Percentiles rank a stretch among this genome's conserved stretches.
Evolutionary conservation across 2,113 vertebrate genomes (phyloP).

Genomic region (Oophaga pumilio): DNA sequence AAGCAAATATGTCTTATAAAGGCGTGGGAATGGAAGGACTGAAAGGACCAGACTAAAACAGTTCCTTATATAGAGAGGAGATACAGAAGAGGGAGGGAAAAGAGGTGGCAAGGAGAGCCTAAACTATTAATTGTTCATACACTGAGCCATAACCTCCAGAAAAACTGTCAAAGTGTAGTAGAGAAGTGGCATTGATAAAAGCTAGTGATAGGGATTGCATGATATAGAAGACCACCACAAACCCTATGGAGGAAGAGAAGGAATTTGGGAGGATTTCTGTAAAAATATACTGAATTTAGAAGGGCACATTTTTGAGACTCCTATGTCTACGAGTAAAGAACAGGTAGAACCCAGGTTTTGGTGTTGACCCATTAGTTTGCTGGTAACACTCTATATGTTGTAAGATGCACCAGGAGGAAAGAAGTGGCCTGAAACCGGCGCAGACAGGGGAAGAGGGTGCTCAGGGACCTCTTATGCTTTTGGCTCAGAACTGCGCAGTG

Average conservation of each 20-base stretch:
- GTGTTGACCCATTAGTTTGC: constrained; percentile 28
- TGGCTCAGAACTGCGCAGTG: constrained; percentile 77
- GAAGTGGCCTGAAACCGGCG: constrained; percentile 89
- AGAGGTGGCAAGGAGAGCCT: constrained; percentile 5
- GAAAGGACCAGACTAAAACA: constrained; percentile 43
- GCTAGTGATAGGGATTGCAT: background rate
- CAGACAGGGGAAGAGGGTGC: constrained; percentile 86
- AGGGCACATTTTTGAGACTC: background rate
- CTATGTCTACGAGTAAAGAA: constrained; percentile 53
- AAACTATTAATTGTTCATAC: constrained; percentile 51
- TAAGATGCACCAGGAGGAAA: constrained; percentile 89
- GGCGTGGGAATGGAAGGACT: constrained; percentile 51
- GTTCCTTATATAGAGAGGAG: constrained; percentile 54
- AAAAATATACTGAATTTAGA: background rate
- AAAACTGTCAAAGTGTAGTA: constrained; percentile 53
- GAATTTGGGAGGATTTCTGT: background rate
- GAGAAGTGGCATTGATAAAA: background rate
- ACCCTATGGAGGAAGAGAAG: background rate
- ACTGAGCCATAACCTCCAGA: background rate
- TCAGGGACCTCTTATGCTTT: constrained; percentile 85
- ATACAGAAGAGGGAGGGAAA: constrained; percentile 27
- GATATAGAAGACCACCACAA: background rate
- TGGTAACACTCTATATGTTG: constrained; percentile 57
- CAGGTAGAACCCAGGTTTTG: constrained; percentile 50
- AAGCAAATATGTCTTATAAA: constrained; percentile 51